Conservation (phyloP, 2,888 invertebrate genomes). For the Atethmia centrago region DNA sequence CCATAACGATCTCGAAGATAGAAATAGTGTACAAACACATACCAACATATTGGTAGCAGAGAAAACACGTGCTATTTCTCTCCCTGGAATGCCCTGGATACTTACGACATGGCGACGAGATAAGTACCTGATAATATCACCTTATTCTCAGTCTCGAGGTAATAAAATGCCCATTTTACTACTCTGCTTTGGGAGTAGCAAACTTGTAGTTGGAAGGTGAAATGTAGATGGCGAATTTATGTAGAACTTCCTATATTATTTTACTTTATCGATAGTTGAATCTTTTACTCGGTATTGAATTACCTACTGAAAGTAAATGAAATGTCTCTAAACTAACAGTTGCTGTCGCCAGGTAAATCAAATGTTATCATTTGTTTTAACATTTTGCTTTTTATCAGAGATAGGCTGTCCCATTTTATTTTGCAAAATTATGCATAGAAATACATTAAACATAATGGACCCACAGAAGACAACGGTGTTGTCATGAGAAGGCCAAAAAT, state of each 20-base stretch:
- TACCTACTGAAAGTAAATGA: conserved; percentile 6
- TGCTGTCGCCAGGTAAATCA: not conserved
- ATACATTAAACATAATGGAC: not conserved
- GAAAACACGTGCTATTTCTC: conserved; percentile 49
- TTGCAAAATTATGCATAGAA: not conserved
- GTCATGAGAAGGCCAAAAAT: not conserved
- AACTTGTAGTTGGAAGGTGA: conserved; percentile 9
- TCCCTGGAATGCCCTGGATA: conserved; percentile 18
- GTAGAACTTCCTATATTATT: conserved; percentile 36
- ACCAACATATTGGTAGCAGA: conserved; percentile 37
- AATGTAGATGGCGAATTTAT: conserved; percentile 39
- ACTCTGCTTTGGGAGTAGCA: conserved; percentile 3
- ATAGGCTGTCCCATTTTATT: not conserved
- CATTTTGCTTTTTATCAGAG: not conserved
- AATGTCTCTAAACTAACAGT: not conserved
- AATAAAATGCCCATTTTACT: conserved; percentile 47
- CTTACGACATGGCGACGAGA: conserved; percentile 42
- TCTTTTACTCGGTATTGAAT: conserved; percentile 16
- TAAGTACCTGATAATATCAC: conserved; percentile 51
- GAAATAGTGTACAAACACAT: conserved; percentile 54
- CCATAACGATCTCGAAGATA: conserved; percentile 55
- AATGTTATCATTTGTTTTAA: not conserved
- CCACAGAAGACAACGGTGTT: not conserved
- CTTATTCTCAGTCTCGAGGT: conserved; percentile 25
- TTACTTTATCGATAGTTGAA: conserved; percentile 24